Base-by-base conservation (phyloP, 2,113 vertebrate genomes). In the Microcebus griseorufus region DNA sequence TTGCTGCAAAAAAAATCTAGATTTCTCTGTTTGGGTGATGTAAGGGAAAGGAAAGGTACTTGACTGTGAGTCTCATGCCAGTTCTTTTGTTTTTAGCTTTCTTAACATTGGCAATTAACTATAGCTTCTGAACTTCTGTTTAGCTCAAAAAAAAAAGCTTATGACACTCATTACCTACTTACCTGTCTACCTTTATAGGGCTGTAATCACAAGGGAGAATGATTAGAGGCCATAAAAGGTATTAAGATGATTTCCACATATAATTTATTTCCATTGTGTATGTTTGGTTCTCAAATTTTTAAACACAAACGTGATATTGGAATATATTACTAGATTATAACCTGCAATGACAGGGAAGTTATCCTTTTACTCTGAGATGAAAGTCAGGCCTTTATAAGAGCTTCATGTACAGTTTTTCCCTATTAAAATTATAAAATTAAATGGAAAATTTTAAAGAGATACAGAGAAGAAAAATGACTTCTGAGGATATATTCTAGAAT, bases 261-360 rank as follows among this genome's bases (percentile, higher is more conserved):
- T 34, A 55, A 23, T 82, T 90, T 82, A 65, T 93, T 96, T 94
- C 92, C 55, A 94, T 69, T 53, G 1, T 85, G 42, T 89, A 9
- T 80, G 53, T 81, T 95, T 90, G 34, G 42, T 70, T 53, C 75
- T 70, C 64, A 84, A 12, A 84, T 65, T 94, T 78, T 79, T 80
- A 88, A 95, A 84, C 18, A 88, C 51, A 96, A 80, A 85, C 17
- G 65, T 81, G n/a, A n/a, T 93, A 48, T 25, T 90, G 9, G 37
- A 90, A 53, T 86, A 86, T 81, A 65, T 73, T 75, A 70, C 70
- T 86, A 93, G 23, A 75, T 87, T 91, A 76, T 48, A 87, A 87
- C 9, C n/a, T 93, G 6, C 34, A 95, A 78, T 45, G 82, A 87
- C 14, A 70, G 75, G 9, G 81, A 73, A 93, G 8, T 73, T 95